Conservation (phyloP, 2,113 vertebrate genomes). For the Zapornia atra region DNA sequence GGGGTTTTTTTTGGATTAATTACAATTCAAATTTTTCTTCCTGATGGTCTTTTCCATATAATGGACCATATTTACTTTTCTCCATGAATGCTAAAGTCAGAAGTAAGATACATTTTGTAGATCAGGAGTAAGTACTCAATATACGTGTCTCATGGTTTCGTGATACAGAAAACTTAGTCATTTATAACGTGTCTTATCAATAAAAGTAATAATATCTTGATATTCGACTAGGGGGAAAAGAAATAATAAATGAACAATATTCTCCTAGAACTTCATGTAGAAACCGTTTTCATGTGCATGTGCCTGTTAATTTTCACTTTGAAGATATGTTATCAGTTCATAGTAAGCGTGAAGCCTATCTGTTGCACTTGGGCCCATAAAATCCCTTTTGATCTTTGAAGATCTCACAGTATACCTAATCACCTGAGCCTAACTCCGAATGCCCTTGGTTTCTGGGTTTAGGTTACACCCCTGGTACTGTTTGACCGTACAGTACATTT, state of each 20-base stretch:
- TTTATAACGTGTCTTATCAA: not conserved
- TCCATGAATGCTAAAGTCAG: not conserved
- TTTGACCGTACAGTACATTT: not conserved
- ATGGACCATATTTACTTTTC: not conserved
- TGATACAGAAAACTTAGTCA: not conserved
- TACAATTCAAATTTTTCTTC: not conserved
- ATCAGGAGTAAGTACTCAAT: not conserved
- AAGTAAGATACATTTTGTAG: not conserved
- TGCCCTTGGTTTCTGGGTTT: not conserved
- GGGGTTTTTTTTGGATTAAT: rapidly evolving
- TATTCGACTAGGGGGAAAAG: not conserved
- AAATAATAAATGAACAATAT: not conserved
- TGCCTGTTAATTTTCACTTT: not conserved
- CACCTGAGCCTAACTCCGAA: not conserved
- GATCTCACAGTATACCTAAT: not conserved
- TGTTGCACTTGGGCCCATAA: not conserved
- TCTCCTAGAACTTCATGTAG: not conserved
- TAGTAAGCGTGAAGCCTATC: not conserved
- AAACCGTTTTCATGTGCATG: not conserved
- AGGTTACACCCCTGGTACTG: not conserved
- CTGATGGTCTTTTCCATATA: not conserved
- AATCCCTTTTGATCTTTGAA: not conserved
- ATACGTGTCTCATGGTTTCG: not conserved
- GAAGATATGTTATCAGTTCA: not conserved
- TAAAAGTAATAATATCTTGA: not conserved